Conservation (phyloP, 2,888 invertebrate genomes). For the Pandemis heparana region DNA sequence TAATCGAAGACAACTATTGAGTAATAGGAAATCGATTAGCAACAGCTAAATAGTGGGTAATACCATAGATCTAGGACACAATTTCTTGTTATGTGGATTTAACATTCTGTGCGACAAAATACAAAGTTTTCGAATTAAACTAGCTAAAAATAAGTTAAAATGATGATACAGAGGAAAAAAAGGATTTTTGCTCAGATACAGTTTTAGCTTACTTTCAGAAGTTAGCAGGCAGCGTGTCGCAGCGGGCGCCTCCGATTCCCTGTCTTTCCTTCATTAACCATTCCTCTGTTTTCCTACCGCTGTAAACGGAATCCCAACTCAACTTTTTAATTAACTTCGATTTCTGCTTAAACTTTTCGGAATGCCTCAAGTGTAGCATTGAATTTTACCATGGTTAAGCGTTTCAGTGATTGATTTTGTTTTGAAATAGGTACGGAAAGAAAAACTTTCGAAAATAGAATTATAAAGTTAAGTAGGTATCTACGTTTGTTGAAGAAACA, state of each 20-base stretch:
- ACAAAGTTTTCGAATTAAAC: too few species aligned
- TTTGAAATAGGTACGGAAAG: conserved; percentile 11
- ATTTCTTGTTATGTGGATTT: too few species aligned
- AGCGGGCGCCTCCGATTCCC: conserved; percentile 40
- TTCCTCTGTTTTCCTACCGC: conserved; percentile 48
- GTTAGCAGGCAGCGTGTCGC: not conserved
- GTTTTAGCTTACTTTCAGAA: not conserved
- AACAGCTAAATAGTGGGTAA: too few species aligned
- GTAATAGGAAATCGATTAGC: too few species aligned
- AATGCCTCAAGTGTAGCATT: conserved; percentile 53
- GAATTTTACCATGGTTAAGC: conserved; percentile 50
- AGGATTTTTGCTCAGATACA: too few species aligned
- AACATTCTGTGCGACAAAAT: too few species aligned
- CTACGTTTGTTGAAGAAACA: conserved; percentile 10
- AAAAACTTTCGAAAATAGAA: conserved; percentile 12
- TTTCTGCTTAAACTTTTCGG: conserved; percentile 53
- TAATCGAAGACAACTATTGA: too few species aligned
- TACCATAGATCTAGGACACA: too few species aligned
- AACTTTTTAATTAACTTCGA: conserved; percentile 67
- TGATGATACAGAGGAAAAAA: too few species aligned
- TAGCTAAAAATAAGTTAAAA: too few species aligned
- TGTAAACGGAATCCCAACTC: conserved; percentile 50
- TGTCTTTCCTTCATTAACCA: conserved; percentile 51
- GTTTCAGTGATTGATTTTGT: conserved; percentile 52
- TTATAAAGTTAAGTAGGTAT: not conserved